Evolutionary conservation across 2,888 invertebrate genomes (phyloP), one percentile per base, ranked within the genome.

Genomic region (Andrena flavipes): DNA sequence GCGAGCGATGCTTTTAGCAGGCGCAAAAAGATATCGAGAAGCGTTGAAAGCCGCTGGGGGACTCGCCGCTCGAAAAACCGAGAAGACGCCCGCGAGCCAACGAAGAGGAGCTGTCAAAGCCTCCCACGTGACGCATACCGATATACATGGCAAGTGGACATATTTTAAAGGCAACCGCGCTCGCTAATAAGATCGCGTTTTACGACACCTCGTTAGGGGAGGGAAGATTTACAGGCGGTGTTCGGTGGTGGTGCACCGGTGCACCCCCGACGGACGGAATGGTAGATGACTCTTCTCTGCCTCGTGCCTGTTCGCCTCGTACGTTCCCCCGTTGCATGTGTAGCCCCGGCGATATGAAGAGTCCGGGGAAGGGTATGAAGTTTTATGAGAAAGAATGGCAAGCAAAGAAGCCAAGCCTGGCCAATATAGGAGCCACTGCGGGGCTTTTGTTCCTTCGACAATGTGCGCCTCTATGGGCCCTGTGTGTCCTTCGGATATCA

Each of bases 161-260:
- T 88, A 86, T 88, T 86, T 88, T 80, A 82, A 85, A 82, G 80
- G 80, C 79, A 82, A 79, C 77, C 77, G 73, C 80, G 89, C 85
- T 85, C 88, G 92, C 93, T 93, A 93, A 93, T 93, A 92, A 91
- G 92, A 93, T 93, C 92, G 91, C 93, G 92, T 92, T 93, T 93
- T 93, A 93, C 91, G 93, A 92, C 92, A 91, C 91, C 93, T 93
- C 92, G 93, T 93, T 93, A 93, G 91, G 90, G 88, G 85, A 84
- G 89, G 84, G 72, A 90, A 91, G 93, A 93, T 93, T 93, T 93
- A 93, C 91, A 86, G 80, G 87, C 88, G 86, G 33, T 13, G 42
- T 56, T 83, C 80, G 84, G 87, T 82, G 88, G 82, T 88, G 80
- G 87, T 84, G 80, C 90, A 85, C 76, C 71, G 33, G 33, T 33